Evolutionary conservation across 2,113 vertebrate species (phyloP).

Genomic region (Orycteropus afer): DNA sequence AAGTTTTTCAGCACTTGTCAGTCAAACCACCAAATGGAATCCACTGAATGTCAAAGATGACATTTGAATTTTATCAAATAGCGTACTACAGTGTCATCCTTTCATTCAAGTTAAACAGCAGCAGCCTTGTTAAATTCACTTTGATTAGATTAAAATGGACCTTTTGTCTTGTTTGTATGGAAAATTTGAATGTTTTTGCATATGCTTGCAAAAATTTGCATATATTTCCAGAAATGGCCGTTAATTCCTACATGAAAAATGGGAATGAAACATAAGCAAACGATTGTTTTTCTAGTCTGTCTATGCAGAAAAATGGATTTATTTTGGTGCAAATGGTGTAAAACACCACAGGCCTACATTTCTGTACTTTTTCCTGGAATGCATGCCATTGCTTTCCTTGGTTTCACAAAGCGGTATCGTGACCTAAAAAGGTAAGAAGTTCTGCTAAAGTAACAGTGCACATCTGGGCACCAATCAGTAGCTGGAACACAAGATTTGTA

Average conservation of each 20-base stretch:
- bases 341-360: background rate
- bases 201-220: background rate
- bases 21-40: background rate
- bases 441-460: background rate
- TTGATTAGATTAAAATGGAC: background rate
- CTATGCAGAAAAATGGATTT: background rate
- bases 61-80: background rate
- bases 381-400: background rate
- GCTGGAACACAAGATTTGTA: background rate
- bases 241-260: conserved; percentile 1
- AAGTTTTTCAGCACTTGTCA: background rate
- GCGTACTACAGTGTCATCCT: background rate
- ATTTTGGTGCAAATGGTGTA: background rate
- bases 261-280: background rate
- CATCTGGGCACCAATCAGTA: background rate
- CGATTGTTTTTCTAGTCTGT: background rate
- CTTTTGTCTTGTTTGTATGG: background rate
- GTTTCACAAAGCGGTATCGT: background rate
- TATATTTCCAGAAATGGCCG: background rate
- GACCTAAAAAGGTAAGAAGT: background rate
- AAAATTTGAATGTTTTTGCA: background rate
- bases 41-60: background rate
- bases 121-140: background rate
- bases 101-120: background rate
- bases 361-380: background rate